These are phyloP conservation scores for Rhinatrema bivittatum DNA, from an alignment of 2,797 vertebrate genomes.

Conservation along the genomic window DNA sequence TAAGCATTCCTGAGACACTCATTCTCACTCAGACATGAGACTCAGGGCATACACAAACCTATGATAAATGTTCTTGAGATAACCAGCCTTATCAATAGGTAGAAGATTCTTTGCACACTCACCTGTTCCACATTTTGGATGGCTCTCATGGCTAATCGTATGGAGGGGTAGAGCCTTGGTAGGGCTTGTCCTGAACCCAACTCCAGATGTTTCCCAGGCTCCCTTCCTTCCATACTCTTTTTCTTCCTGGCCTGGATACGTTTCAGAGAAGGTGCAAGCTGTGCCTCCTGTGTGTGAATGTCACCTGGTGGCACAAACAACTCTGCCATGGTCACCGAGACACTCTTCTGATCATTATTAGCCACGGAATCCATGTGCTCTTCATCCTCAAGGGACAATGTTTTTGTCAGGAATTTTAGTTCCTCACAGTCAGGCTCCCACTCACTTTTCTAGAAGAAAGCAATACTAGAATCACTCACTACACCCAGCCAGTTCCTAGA, in stretches of 20 bases:
- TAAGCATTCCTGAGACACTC: no score
- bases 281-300: slow-evolving; percentile 2
- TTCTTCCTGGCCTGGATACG: slow-evolving; percentile 13
- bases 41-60: no score
- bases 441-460: slow-evolving; percentile 31
- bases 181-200: slow-evolving; percentile 5
- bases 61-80: no score
- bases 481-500: background rate
- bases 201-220: background rate
- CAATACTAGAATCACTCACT: background rate
- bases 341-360: no score
- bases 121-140: slow-evolving; percentile 44
- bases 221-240: background rate
- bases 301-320: background rate
- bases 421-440: slow-evolving; percentile 39
- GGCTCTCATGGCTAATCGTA: slow-evolving; percentile 50
- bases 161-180: slow-evolving; percentile 47
- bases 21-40: no score
- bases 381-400: background rate
- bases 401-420: slow-evolving; percentile 15
- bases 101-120: background rate
- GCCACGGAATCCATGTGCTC: no score
- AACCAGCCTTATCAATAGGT: no score
- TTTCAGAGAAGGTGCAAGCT: slow-evolving; percentile 14
- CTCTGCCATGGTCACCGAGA: background rate